Conservation (phyloP, 1,140 invertebrate genomes). For the Drosophila saltans region DNA sequence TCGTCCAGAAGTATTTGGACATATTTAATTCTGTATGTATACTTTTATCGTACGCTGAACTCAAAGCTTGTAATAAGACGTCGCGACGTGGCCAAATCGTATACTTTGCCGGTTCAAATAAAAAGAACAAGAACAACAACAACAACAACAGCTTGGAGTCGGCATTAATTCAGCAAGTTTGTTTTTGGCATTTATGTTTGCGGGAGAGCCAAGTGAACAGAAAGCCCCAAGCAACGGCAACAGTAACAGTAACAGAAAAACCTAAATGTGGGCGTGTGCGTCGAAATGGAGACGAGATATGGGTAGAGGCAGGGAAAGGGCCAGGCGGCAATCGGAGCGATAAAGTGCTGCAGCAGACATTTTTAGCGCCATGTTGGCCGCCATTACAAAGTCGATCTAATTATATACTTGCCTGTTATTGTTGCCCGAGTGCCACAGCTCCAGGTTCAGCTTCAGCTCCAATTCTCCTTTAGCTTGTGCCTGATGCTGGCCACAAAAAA, state of each 20-base stretch:
- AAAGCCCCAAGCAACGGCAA: conserved; percentile 23
- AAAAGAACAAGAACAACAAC: conserved; percentile 16
- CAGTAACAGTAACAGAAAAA: not conserved
- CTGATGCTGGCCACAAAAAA: conserved; percentile 14
- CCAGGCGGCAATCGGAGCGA: conserved; percentile 27
- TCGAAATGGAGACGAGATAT: not conserved
- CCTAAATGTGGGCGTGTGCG: conserved; percentile 46
- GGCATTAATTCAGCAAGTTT: conserved; percentile 53
- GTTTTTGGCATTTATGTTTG: conserved; percentile 58
- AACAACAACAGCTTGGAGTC: conserved; percentile 24
- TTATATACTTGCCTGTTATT: conserved; percentile 60
- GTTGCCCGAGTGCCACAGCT: conserved; percentile 26
- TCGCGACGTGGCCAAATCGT: not conserved
- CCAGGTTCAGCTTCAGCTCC: not conserved
- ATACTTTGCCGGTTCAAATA: not conserved
- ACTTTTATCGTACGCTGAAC: not conserved
- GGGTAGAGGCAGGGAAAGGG: not conserved
- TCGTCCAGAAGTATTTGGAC: too few species aligned
- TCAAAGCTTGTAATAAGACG: not conserved
- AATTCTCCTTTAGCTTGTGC: not conserved
- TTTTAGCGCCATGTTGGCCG: conserved; percentile 63
- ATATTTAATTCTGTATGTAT: too few species aligned
- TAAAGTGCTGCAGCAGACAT: conserved; percentile 64
- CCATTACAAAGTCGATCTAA: conserved; percentile 67
- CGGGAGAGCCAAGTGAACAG: not conserved